phyloP scores from a whole-genome alignment of 2,797 vertebrate genomes.

The Sebastes alutus region DNA sequence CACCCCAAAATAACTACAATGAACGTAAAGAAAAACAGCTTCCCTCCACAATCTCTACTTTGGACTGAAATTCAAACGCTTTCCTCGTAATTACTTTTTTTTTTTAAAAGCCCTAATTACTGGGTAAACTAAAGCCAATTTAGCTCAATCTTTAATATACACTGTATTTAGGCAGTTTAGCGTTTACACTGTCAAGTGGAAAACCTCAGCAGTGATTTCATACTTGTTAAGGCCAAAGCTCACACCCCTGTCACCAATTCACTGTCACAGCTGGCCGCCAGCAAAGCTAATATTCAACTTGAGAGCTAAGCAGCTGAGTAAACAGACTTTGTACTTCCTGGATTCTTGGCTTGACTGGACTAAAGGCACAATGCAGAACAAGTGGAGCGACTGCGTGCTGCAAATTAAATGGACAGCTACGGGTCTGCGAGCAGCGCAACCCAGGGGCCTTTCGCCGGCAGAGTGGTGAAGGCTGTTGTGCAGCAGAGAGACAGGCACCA shows the following conservation, averaged over 20 bases:
- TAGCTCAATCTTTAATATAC: not conserved
- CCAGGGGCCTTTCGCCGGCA: conserved; percentile 37
- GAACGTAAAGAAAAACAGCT: not conserved
- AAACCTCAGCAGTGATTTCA: conserved; percentile 21
- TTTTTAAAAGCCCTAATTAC: too few relatives aligned
- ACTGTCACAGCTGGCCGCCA: conserved; percentile 35
- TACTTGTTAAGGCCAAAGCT: conserved; percentile 19
- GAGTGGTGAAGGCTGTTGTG: conserved; percentile 37
- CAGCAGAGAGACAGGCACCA: conserved; percentile 49
- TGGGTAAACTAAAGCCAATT: not conserved
- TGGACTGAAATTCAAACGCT: conserved; percentile 3
- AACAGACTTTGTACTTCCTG: conserved; percentile 55
- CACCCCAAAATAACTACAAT: conserved; percentile 7
- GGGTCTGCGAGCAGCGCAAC: conserved; percentile 31
- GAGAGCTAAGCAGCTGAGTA: conserved; percentile 59
- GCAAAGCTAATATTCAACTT: conserved; percentile 50
- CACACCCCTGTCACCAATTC: conserved; percentile 37
- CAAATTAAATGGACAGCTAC: conserved; percentile 63
- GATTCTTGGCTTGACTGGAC: conserved; percentile 50
- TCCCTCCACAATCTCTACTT: not conserved
- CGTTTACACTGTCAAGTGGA: not conserved
- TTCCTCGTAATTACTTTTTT: not conserved
- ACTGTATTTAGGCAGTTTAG: not conserved
- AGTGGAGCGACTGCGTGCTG: conserved; percentile 41
- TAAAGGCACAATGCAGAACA: conserved; percentile 53